Evolutionary conservation across 2,113 vertebrate genomes (phyloP).

Genomic region (Rutilus rutilus): DNA sequence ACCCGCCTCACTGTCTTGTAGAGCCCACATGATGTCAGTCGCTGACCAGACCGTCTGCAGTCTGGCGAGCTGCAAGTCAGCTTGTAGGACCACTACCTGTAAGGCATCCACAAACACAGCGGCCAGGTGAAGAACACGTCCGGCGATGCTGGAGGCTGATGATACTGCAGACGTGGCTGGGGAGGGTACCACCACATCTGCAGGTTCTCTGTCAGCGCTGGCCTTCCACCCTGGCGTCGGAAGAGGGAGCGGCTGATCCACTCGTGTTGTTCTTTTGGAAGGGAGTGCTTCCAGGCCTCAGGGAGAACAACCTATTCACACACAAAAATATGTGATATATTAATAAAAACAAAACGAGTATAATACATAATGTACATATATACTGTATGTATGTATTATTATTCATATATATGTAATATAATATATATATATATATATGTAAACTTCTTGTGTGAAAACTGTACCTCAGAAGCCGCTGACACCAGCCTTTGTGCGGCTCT

Average conservation of each 20-base stretch:
- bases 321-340: neutral
- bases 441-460: neutral
- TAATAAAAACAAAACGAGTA: no score
- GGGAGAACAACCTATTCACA: conserved; percentile 22
- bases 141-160: neutral
- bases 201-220: neutral
- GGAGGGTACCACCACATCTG: conserved; percentile 23
- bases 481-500: neutral
- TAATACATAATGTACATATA: neutral
- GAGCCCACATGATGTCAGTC: neutral
- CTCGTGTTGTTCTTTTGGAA: neutral
- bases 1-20: conserved; percentile 12
- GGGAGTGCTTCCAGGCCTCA: neutral
- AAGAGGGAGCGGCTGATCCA: neutral
- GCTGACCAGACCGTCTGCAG: neutral
- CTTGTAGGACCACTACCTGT: neutral
- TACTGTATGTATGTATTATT: no score
- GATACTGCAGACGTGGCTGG: neutral
- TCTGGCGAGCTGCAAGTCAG: neutral
- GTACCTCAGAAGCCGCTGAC: neutral
- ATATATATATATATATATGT: no score
- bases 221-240: neutral
- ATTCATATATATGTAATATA: no score
- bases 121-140: neutral
- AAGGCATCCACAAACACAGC: neutral